Evolutionary conservation across 2,888 invertebrate species (phyloP), one percentile per base, ranked within the genome.

Genomic region (Nesidiocoris tenuis): DNA sequence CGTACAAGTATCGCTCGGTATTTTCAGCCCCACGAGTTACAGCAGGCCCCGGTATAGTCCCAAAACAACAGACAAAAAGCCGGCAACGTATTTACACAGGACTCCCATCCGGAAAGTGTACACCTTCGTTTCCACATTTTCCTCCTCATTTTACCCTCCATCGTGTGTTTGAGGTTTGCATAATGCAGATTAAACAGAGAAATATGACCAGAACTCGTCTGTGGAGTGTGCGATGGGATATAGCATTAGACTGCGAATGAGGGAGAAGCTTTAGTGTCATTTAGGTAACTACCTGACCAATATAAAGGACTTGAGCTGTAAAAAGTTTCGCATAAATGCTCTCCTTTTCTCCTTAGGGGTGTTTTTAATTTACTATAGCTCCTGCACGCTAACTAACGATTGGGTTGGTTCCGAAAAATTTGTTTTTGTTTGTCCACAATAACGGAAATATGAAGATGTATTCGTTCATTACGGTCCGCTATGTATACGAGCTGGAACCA

Each of bases 111-210:
- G 39, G 39, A 12, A 39, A 39, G 39, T 39, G 39, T 7, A 12
- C 39, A 39, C 39, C 39, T 39, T n/a, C n/a, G n/a, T n/a, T n/a
- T 12, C 12, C 39, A 39, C 39, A 39, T 12, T 3, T 12, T 3
- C 5, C 3, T 12, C 39, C 12, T 39, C 39, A 39, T 39, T 39
- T 39, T 39, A 12, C 39, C 3, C 39, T 12, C 3, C 39, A 39
- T 39, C 39, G 5, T 39, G 39, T 39, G 12, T 39, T 12, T 12
- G 39, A 39, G 39, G 61, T 61, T 61, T 61, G 61, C 61, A 61
- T 61, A 61, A 61, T 61, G 61, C 22, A 61, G 61, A 61, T 61
- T 61, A 61, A 61, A 61, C 61, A 19, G 22, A 61, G 61, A 61
- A 61, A 61, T 61, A 61, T 61, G 22, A 22, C 61, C 19, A 19